phyloP scores from a whole-genome alignment of 2,888 invertebrate genomes.

The Mamestra brassicae region DNA sequence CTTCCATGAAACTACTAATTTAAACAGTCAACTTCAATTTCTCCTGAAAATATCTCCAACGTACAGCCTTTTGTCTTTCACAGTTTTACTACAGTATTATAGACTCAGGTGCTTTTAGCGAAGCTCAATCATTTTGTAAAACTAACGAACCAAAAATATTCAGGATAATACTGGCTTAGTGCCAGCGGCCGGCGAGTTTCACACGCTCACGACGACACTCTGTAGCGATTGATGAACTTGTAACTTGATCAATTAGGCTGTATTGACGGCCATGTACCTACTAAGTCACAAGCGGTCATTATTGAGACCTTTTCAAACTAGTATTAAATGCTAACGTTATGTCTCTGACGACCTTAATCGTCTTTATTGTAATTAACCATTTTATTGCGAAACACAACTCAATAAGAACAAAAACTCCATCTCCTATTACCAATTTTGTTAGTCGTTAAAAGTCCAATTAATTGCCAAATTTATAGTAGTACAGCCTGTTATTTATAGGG shows the following conservation, averaged over 20 bases:
- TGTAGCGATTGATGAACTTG: slow-evolving; percentile 55
- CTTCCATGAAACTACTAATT: neutral
- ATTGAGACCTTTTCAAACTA: neutral
- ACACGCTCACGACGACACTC: slow-evolving; percentile 50
- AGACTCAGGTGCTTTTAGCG: slow-evolving; percentile 51
- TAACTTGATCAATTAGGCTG: slow-evolving; percentile 57
- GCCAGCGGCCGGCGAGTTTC: slow-evolving; percentile 48
- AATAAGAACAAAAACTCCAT: slow-evolving; percentile 2
- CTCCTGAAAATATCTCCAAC: neutral
- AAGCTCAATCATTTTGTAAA: slow-evolving; percentile 46
- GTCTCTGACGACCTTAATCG: neutral
- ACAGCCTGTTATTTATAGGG: slow-evolving; percentile 55
- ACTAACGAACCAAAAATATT: slow-evolving; percentile 60
- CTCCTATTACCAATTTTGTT: slow-evolving; percentile 11
- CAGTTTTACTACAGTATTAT: slow-evolving; percentile 10
- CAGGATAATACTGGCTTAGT: slow-evolving; percentile 56
- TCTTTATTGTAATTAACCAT: slow-evolving; percentile 1
- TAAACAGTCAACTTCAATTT: neutral
- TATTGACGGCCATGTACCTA: slow-evolving; percentile 27
- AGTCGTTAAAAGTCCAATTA: slow-evolving; percentile 42
- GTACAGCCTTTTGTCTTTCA: neutral
- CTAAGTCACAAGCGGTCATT: slow-evolving; percentile 9
- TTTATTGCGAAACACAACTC: neutral
- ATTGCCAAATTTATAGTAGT: slow-evolving; percentile 56
- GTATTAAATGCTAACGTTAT: neutral